Percentiles rank a stretch among this genome's conserved stretches.
Conservation (phyloP, 2,888 invertebrate species). For the Candidula unifasciata region DNA sequence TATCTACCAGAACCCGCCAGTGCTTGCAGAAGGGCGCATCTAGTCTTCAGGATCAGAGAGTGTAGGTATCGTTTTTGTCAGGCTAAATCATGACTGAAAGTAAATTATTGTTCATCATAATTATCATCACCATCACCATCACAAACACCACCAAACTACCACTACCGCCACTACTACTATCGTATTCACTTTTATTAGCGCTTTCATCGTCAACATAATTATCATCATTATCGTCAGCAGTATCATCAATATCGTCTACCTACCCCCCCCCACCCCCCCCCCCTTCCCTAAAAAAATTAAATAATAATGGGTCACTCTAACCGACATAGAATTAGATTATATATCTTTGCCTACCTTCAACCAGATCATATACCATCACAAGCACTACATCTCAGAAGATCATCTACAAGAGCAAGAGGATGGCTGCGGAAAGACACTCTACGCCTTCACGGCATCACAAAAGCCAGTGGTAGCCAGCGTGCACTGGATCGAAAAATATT, state of each 20-base stretch:
- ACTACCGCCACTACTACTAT: not conserved
- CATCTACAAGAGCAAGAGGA: no score
- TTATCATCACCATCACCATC: not conserved
- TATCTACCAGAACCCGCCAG: slow-evolving; percentile 13
- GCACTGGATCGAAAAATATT: no score
- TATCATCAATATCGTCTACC: not conserved
- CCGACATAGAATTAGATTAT: no score
- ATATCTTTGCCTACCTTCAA: no score
- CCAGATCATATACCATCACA: no score
- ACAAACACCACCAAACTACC: not conserved
- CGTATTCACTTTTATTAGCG: not conserved
- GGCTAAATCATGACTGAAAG: no score
- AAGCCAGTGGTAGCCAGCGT: no score
- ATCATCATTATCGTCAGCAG: not conserved
- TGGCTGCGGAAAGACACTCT: no score
- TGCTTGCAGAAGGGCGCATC: not conserved
- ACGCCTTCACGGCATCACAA: no score
- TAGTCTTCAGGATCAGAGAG: not conserved
- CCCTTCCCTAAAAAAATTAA: not conserved
- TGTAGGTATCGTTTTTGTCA: not conserved
- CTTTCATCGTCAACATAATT: not conserved
- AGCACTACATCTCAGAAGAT: no score
- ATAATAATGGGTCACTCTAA: not conserved
- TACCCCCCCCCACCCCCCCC: not conserved
- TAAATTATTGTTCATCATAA: no score